Percentiles rank a stretch among this genome's conserved stretches.
phyloP scores from a whole-genome alignment of 1,140 invertebrate species.

The Drosophila pachea region DNA sequence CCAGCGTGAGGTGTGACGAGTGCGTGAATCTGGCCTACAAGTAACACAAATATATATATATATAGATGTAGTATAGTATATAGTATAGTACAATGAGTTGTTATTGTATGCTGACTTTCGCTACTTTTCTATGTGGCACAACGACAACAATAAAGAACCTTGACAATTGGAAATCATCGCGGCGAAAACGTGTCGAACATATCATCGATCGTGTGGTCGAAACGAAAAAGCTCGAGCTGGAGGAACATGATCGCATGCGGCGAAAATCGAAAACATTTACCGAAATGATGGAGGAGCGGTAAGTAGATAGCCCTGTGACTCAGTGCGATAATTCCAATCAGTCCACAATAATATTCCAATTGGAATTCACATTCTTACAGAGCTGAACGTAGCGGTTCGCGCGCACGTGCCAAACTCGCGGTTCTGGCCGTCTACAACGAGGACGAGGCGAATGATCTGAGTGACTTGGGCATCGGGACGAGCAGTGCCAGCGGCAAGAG shows the following conservation, averaged over 20 bases:
- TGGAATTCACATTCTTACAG: constrained; percentile 62
- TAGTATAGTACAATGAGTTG: constrained; percentile 40
- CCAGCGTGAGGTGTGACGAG: constrained; percentile 35
- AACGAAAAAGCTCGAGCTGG: constrained; percentile 90
- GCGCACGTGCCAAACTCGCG: constrained; percentile 79
- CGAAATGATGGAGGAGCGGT: constrained; percentile 95
- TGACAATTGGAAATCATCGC: constrained; percentile 95
- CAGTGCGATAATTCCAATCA: too few species aligned
- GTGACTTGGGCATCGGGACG: constrained; percentile 89
- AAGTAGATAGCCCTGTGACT: constrained; percentile 54
- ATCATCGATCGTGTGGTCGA: constrained; percentile 93
- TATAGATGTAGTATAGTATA: constrained; percentile 36
- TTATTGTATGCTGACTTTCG: constrained; percentile 68
- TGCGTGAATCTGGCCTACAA: constrained; percentile 21
- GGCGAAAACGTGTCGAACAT: constrained; percentile 93
- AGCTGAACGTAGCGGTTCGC: constrained; percentile 80
- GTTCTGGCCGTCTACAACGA: constrained; percentile 85
- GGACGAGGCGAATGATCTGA: constrained; percentile 89
- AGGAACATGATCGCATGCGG: constrained; percentile 85
- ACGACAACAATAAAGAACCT: constrained; percentile 84
- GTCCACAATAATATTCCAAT: background rate
- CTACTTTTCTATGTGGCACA: constrained; percentile 29
- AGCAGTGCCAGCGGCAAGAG: constrained; percentile 87
- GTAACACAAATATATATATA: background rate
- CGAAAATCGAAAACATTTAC: constrained; percentile 94